Base-by-base conservation (phyloP, 2,888 invertebrate genomes). In the Habrosyne pyritoides region DNA sequence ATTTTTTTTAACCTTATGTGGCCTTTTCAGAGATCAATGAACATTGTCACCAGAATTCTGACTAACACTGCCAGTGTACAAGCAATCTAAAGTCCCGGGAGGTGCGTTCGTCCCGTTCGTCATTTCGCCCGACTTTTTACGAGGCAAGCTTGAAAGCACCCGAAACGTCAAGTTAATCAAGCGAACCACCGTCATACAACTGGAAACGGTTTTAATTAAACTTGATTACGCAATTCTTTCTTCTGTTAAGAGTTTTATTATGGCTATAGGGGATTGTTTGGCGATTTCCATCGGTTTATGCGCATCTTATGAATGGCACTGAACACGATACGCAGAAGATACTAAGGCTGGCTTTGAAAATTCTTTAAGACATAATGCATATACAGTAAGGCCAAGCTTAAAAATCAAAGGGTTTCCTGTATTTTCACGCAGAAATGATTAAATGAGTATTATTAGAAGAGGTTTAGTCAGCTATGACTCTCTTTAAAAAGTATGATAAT, bases 191-290 rank as follows among this genome's bases (percentile, higher is more conserved):
- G 67, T 66, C 75, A 42, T 75, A 77, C 73, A 64, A 71, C 71
- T 69, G 71, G 58, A 82, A 86, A 79, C 71, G 81, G 79, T 87
- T 89, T 88, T 89, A 89, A 89, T 90, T 88, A 89, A 87, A 78
- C 72, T 75, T 77, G 74, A 84, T 86, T 82, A 82, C 80, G 72
- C 74, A 77, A 71, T 80, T 81, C 77, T 81, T 80, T 77, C 70
- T 69, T 64, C 75, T 72, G 75, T 79, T 78, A 77, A 79, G 66
- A 64, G 59, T 73, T 79, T 73, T 76, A 76, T 65, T 64, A 66
- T 59, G 22, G 30, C 36, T 30, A 47, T 47, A 21, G 42, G n/a
- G 28, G 26, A 42, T 42, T 42, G 0, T n/a, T 42, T 24, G 12
- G 51, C 18, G 26, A 28, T 42, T 5, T 42, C 18, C 18, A 42